Conservation (phyloP, 1,140 invertebrate genomes). For the Trachymyrmex cornetzi region DNA sequence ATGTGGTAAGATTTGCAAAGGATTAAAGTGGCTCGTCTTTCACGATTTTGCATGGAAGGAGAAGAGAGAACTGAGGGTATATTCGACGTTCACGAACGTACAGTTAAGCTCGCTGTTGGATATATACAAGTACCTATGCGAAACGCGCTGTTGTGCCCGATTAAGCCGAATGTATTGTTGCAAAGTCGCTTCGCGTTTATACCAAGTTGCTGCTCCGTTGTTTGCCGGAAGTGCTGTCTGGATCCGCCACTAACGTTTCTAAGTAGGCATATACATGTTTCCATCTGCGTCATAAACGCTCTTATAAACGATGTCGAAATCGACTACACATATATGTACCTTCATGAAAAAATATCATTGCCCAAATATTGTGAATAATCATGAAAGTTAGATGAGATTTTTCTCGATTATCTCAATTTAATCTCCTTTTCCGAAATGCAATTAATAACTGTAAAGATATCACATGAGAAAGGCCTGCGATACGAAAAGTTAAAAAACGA, state of each 20-base stretch:
- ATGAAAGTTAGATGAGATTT: background rate
- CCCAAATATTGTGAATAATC: background rate
- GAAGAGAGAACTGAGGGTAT: background rate
- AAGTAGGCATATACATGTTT: constrained; percentile 21
- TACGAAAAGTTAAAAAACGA: background rate
- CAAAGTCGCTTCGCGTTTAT: constrained; percentile 57
- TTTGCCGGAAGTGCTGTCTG: constrained; percentile 54
- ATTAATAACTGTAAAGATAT: background rate
- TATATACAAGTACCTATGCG: constrained; percentile 10
- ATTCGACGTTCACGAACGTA: constrained; percentile 44
- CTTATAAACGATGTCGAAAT: constrained; percentile 29
- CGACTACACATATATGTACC: too few relatives aligned
- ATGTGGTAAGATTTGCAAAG: background rate
- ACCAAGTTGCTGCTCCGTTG: constrained; percentile 43
- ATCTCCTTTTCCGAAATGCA: background rate
- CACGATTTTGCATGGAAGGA: background rate
- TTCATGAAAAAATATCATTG: background rate
- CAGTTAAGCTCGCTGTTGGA: constrained; percentile 29
- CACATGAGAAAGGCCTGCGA: background rate
- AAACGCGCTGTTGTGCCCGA: constrained; percentile 62
- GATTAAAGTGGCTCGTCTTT: background rate
- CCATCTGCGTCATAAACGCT: background rate
- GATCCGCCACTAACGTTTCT: constrained; percentile 33
- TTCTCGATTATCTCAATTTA: background rate
- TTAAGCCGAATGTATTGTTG: constrained; percentile 65